phyloP scores from a whole-genome alignment of 2,797 vertebrate species.

The Xenopus petersii region DNA sequence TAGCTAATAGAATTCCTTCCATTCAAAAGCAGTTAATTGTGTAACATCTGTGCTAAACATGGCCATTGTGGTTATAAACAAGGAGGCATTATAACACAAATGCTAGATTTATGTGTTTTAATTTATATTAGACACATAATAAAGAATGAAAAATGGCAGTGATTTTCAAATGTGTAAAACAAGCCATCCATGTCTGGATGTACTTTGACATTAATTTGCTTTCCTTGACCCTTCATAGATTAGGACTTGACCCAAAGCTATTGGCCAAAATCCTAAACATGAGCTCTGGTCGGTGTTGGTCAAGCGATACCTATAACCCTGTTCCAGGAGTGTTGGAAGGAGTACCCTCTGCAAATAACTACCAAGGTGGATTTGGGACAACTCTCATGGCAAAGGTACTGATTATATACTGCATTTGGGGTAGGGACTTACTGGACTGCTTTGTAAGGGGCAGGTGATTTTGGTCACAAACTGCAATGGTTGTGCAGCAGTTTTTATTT shows the following conservation, averaged over 20 bases:
- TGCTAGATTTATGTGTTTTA: conserved; percentile 59
- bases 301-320: conserved; percentile 97
- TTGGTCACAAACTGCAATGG: too few relatives aligned
- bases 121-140: conserved; percentile 60
- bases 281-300: conserved; percentile 98
- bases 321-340: conserved; percentile 98
- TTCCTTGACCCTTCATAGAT: conserved; percentile 76
- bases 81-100: conserved; percentile 53
- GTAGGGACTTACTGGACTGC: too few relatives aligned
- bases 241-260: conserved; percentile 95
- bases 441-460: too few relatives aligned
- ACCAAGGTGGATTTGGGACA: conserved; percentile 93
- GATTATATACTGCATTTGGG: too few relatives aligned
- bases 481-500: too few relatives aligned
- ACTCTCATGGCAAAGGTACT: conserved; percentile 94
- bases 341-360: conserved; percentile 93
- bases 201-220: conserved; percentile 68
- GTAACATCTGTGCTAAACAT: conserved; percentile 23
- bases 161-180: conserved; percentile 57
- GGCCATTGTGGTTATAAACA: conserved; percentile 31
- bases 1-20: conserved; percentile 28
- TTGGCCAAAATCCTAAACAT: conserved; percentile 95
- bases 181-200: conserved; percentile 62
- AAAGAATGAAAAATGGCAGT: conserved; percentile 63
- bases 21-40: conserved; percentile 6